Evolutionary conservation across 2,888 invertebrate species (phyloP).

Genomic region (Nomada lathburiana): DNA sequence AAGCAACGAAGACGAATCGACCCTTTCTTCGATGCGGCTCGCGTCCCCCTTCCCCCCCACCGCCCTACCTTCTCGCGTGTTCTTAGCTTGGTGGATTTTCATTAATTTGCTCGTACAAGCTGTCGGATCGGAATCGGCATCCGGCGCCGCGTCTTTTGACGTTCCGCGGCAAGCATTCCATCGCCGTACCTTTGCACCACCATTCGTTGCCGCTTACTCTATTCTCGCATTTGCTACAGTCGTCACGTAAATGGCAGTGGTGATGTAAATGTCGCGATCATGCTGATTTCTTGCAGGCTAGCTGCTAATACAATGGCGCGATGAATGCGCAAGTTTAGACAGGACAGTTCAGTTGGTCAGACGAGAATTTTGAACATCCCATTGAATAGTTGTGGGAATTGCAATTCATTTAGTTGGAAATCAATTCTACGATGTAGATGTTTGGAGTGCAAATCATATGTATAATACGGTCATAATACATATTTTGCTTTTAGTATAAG

Average conservation of each 20-base stretch:
- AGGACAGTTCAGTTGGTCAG: background rate
- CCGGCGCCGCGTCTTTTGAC: conserved; percentile 67
- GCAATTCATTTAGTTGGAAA: too few relatives aligned
- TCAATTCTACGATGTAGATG: too few relatives aligned
- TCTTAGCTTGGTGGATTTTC: conserved; percentile 64
- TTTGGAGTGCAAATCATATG: too few relatives aligned
- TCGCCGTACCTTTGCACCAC: conserved; percentile 52
- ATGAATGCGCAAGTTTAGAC: background rate
- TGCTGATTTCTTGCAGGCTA: background rate
- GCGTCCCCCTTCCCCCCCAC: background rate
- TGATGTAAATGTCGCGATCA: background rate
- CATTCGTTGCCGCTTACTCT: conserved; percentile 33
- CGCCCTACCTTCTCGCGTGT: background rate
- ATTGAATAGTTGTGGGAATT: too few relatives aligned
- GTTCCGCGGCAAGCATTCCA: conserved; percentile 66
- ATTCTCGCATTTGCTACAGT: conserved; percentile 26
- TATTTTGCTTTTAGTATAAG: too few relatives aligned
- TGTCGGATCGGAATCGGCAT: conserved; percentile 70
- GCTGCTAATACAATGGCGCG: background rate
- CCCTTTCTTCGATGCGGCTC: conserved; percentile 41
- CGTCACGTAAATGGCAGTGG: background rate
- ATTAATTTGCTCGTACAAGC: conserved; percentile 70
- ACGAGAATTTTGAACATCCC: background rate
- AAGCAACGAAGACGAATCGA: conserved; percentile 60
- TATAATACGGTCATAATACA: too few relatives aligned